Conservation (phyloP, 1,140 invertebrate genomes). For the Wiebesia pumilae region DNA sequence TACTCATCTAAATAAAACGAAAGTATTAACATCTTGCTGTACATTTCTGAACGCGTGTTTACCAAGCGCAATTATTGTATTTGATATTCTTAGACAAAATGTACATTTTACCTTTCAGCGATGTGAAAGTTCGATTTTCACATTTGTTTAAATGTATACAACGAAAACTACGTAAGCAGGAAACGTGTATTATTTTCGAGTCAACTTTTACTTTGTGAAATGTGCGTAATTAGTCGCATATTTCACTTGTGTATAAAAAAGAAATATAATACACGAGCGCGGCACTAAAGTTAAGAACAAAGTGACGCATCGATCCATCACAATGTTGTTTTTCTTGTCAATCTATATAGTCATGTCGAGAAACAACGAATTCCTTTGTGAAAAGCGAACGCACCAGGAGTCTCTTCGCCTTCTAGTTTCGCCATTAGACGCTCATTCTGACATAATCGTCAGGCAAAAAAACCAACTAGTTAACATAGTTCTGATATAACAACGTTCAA, state of each 20-base stretch:
- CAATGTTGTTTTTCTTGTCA: background rate
- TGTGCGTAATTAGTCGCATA: background rate
- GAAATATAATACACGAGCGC: background rate
- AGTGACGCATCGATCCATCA: background rate
- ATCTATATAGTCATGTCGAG: background rate
- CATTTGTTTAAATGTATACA: background rate
- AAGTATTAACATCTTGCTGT: background rate
- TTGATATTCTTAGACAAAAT: background rate
- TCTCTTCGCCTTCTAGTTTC: background rate
- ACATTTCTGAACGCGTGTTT: background rate
- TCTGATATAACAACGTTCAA: slow-evolving; percentile 8
- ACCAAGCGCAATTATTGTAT: background rate
- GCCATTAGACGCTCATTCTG: slow-evolving; percentile 6
- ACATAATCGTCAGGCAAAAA: slow-evolving; percentile 26
- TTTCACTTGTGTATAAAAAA: background rate
- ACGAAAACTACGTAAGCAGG: background rate
- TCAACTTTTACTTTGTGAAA: background rate
- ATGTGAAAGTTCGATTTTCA: slow-evolving; percentile 17
- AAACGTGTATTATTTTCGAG: background rate
- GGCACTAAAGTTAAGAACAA: background rate
- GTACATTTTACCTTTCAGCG: background rate
- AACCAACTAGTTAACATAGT: slow-evolving; percentile 40
- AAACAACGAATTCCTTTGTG: slow-evolving; percentile 14
- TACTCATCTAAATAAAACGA: background rate
- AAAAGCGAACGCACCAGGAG: slow-evolving; percentile 28